Evolutionary conservation across 2,113 vertebrate genomes (phyloP).

Genomic region (Sigmodon hispidus): DNA sequence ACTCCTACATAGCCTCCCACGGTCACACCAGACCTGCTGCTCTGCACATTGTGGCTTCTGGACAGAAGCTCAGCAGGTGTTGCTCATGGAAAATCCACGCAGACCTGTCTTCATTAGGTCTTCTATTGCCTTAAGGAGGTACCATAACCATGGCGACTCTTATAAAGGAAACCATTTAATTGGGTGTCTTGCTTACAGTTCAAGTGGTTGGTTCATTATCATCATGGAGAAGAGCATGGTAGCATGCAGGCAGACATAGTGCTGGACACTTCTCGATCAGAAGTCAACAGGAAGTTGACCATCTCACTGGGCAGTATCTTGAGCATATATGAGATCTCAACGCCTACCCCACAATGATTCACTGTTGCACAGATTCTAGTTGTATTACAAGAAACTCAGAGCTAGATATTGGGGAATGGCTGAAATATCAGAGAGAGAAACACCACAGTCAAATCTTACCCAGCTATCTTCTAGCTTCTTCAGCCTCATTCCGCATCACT

Average conservation of each 20-base stretch:
- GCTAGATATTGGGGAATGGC: too few species aligned
- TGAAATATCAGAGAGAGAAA: too few species aligned
- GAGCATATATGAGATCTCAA: background rate
- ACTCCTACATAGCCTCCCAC: too few species aligned
- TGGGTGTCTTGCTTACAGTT: background rate
- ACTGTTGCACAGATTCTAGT: too few species aligned
- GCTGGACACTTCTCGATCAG: background rate
- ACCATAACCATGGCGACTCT: background rate
- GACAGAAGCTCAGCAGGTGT: background rate
- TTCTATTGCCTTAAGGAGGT: background rate
- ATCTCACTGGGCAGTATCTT: background rate
- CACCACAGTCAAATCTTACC: too few species aligned
- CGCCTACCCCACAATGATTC: background rate
- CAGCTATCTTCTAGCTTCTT: too few species aligned
- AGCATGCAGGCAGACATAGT: background rate
- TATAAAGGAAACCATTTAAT: background rate
- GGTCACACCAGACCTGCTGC: accelerated
- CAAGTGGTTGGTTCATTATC: background rate
- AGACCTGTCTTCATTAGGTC: background rate
- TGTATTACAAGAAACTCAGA: too few species aligned
- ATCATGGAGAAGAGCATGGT: background rate
- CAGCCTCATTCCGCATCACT: too few species aligned
- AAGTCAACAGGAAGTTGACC: background rate
- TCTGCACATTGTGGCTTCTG: background rate
- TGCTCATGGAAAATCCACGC: accelerated